These are phyloP conservation scores for Lithophane semibrunnea DNA, from an alignment of 2,888 invertebrate species.

Conservation along the genomic window DNA sequence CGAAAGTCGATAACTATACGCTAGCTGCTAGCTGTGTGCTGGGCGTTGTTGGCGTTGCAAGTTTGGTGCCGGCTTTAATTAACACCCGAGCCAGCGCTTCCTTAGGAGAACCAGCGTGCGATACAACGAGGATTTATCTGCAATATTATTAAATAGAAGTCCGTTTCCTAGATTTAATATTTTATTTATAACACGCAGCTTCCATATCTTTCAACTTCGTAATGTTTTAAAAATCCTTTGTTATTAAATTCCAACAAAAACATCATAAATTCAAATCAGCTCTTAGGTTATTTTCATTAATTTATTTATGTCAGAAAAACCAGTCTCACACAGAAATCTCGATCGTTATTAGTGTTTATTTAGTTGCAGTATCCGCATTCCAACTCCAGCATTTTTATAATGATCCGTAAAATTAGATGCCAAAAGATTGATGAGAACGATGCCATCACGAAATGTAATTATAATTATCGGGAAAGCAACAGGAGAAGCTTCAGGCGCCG, in stretches of 20 bases:
- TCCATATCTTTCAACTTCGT: neutral
- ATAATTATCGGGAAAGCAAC: constrained; percentile 54
- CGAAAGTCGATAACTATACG: constrained; percentile 77
- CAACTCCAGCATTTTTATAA: constrained; percentile 15
- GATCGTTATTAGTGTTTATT: constrained; percentile 26
- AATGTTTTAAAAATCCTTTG: neutral
- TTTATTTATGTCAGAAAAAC: constrained; percentile 8
- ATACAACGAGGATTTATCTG: constrained; percentile 78
- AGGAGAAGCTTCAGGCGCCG: constrained; percentile 47
- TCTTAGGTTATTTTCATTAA: neutral
- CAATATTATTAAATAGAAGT: constrained; percentile 68
- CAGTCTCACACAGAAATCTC: constrained; percentile 1
- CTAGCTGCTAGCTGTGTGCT: constrained; percentile 65
- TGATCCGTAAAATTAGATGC: constrained; percentile 12
- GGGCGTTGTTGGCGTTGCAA: constrained; percentile 66
- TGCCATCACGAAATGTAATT: constrained; percentile 49
- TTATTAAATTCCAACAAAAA: neutral
- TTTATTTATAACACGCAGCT: constrained; percentile 16
- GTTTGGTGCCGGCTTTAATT: constrained; percentile 79
- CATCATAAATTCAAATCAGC: constrained; percentile 12
- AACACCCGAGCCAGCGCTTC: constrained; percentile 77
- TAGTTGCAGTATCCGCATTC: constrained; percentile 41
- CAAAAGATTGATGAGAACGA: constrained; percentile 46
- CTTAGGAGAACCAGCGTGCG: constrained; percentile 75
- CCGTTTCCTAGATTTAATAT: constrained; percentile 4